A percentile compares a stretch with the other conserved stretches of the same genome.
Evolutionary conservation across 2,113 vertebrate species (phyloP).

Genomic region (Limnothrissa miodon): DNA sequence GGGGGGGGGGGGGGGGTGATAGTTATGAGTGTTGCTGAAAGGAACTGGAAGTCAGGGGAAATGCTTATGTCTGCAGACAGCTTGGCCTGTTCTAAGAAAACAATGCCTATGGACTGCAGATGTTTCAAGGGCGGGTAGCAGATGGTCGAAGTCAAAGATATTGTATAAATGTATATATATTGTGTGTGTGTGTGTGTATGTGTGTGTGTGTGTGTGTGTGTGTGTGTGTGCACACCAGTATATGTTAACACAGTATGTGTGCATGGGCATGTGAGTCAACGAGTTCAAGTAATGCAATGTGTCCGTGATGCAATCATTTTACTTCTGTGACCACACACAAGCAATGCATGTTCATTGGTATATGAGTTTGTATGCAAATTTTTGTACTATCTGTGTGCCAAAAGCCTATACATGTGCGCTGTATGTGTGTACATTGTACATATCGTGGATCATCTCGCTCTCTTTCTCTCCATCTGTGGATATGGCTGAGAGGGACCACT

Average conservation of each 20-base stretch:
- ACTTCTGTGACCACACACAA: too few species aligned
- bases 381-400: neutral
- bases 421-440: neutral
- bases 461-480: neutral
- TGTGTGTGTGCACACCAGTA: neutral
- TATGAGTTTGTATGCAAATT: neutral
- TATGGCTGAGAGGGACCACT: neutral
- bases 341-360: too few species aligned
- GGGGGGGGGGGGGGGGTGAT: too few species aligned
- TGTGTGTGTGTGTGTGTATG: constrained; percentile 4
- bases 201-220: constrained; percentile 1
- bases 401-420: neutral
- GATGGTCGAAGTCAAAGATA: neutral
- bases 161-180: neutral
- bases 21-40: neutral
- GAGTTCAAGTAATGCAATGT: neutral
- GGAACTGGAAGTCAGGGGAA: constrained; percentile 1
- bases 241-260: neutral
- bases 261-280: neutral
- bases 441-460: neutral
- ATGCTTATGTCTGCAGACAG: constrained; percentile 21
- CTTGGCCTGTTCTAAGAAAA: neutral
- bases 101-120: constrained; percentile 1
- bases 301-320: neutral
- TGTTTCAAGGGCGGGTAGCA: neutral